Base-by-base conservation (phyloP, 2,113 vertebrate genomes). In the Psittacus erithacus region DNA sequence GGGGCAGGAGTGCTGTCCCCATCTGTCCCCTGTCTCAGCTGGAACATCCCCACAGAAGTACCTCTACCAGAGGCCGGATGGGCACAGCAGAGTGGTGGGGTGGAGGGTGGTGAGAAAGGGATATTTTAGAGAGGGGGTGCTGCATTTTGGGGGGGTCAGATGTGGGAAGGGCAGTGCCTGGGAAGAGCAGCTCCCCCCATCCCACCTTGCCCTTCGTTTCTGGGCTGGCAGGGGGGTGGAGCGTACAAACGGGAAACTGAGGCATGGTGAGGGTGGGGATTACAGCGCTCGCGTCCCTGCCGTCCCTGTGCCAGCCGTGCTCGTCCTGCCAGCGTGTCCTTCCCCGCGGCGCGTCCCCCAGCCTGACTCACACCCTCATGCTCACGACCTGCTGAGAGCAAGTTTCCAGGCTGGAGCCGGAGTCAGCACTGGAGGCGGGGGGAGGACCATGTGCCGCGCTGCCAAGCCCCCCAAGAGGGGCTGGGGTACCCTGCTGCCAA, bases 341-440 rank as follows among this genome's bases (percentile, higher is more conserved):
- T 83, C 52, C 27, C 87, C 18, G 35, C 27, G 22, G 82, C 64
- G 14, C 11, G 10, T 88, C 73, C 78, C 23, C n/a, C 29, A 53
- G 53, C 87, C 92, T 94, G 95, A 95, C 90, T 95, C 95, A 96
- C 81, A 62, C 25, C 29, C 53, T 73, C 81, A 59, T 77, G 92
- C 90, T 77, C 89, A 82, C 17, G 20, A 74, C 63, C 49, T 70
- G 60, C 73, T 86, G 92, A 94, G 68, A 81, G 47, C 81, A 70
- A 94, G 89, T 95, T 96, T 96, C 89, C 93, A 96, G 81, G 16
- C 64, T 83, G 77, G 84, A 80, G 43, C 47, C 4, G 17, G 89
- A 88, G 33, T 83, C 84, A 25, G 25, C 11, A 6, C 22, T 38
- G 47, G n/a, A 2, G 18, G 28, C 43, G 23, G 16, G 12, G 22